Base-by-base conservation (phyloP, 2,888 invertebrate genomes). In the Cetonia aurata region DNA sequence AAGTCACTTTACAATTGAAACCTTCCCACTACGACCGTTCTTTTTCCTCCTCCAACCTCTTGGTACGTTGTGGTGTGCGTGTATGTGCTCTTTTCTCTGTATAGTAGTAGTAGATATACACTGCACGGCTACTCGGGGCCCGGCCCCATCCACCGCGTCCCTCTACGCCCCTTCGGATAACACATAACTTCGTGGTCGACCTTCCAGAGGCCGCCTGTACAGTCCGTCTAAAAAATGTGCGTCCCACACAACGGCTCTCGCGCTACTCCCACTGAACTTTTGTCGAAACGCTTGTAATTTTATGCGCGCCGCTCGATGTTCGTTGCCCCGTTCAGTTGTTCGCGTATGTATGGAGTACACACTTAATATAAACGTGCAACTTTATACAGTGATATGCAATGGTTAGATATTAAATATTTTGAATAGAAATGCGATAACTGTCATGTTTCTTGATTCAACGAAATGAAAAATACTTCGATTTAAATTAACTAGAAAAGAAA, bases 121-220 rank as follows among this genome's bases (percentile, higher is more conserved):
- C 41, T 15, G 31, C 68, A 57, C 57, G 37, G 25, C 25, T 25
- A 37, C 48, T 48, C 48, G 66, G 72, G 73, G 74, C 69, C 65
- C 57, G n/a, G 70, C 67, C 72, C 25, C 68, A 68, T 62, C 60
- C 56, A 46, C 70, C 41, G 66, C 69, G 37, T 33, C 67, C 57
- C 73, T 62, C 60, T 46, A 72, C 73, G 74, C 76, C 77, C 75
- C 77, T 77, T 76, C 77, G 74, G 73, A 76, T 73, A 74, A 73
- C 77, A 73, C 78, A 67, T 67, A 59, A 68, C 68, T 67, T 77
- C 75, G 77, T 77, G 75, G 79, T 79, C 82, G 83, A 82, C 82
- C 83, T 83, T 83, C 80, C 81, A 80, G 82, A 82, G 83, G 82
- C 81, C 82, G 82, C 78, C 78, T 77, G 78, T 80, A 81, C 79